These are phyloP conservation scores for Panopea generosa DNA, from an alignment of 2,888 invertebrate genomes.

Conservation along the genomic window DNA sequence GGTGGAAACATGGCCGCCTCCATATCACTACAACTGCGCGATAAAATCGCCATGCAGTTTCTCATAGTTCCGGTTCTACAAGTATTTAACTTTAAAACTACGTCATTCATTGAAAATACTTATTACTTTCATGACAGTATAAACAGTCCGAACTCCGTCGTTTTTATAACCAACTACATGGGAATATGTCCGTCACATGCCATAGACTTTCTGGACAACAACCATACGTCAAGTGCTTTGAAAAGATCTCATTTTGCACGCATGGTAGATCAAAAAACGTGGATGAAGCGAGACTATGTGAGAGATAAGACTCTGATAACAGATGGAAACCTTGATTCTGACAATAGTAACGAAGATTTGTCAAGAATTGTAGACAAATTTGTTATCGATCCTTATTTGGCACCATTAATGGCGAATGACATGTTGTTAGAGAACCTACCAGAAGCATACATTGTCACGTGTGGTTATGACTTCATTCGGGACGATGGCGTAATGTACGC, in stretches of 20 bases:
- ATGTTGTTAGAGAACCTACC: conserved; percentile 74
- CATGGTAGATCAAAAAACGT: conserved; percentile 54
- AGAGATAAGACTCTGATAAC: conserved; percentile 48
- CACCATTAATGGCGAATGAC: conserved; percentile 81
- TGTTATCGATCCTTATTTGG: conserved; percentile 69
- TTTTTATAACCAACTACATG: conserved; percentile 65
- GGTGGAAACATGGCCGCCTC: conserved; percentile 74
- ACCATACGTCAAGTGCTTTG: conserved; percentile 64
- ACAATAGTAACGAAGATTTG: conserved; percentile 56
- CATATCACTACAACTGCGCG: conserved; percentile 58
- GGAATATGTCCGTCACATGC: conserved; percentile 53
- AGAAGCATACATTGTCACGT: conserved; percentile 80
- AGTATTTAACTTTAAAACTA: conserved; percentile 66
- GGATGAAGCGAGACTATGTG: conserved; percentile 61
- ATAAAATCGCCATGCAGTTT: conserved; percentile 77
- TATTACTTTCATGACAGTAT: conserved; percentile 65
- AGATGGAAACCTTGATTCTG: conserved; percentile 4
- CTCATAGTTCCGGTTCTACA: conserved; percentile 84
- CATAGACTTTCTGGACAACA: conserved; percentile 60
- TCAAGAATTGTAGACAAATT: conserved; percentile 52
- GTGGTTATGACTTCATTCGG: conserved; percentile 83
- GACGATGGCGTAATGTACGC: conserved; percentile 84
- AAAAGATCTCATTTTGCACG: conserved; percentile 58
- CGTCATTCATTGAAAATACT: conserved; percentile 65
- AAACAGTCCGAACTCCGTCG: conserved; percentile 55